A percentile compares a stretch with the other conserved stretches of the same genome.
These are phyloP conservation scores for Crocuta crocuta DNA, from an alignment of 2,113 vertebrate species.

Conservation along the genomic window DNA sequence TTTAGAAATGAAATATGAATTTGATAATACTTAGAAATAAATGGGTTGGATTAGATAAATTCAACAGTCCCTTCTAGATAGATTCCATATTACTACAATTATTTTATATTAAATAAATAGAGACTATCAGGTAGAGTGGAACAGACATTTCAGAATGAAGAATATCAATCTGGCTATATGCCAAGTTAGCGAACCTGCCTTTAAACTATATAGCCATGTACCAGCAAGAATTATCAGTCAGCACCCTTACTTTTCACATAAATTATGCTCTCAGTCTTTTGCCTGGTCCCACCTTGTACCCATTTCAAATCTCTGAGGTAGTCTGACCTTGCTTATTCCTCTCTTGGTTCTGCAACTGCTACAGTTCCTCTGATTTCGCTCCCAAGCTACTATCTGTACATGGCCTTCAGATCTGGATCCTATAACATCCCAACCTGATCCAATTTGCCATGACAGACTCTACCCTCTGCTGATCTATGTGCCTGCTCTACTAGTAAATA, in stretches of 20 bases:
- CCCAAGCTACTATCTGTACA: not conserved
- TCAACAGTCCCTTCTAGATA: not conserved
- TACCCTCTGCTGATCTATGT: not conserved
- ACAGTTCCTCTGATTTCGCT: not conserved
- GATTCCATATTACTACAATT: conserved; percentile 8
- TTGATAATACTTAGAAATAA: conserved; percentile 40
- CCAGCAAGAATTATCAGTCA: not conserved
- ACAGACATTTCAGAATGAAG: not conserved
- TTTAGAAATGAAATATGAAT: conserved; percentile 41
- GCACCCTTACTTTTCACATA: not conserved
- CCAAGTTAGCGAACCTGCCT: not conserved
- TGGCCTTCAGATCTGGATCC: not conserved
- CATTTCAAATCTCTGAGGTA: not conserved
- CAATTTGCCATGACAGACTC: not conserved
- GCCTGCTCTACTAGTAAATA: not conserved
- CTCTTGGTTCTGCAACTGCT: not conserved
- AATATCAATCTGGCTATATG: not conserved
- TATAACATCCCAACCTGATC: not conserved
- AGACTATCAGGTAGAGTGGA: not conserved
- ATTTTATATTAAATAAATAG: conserved; percentile 55
- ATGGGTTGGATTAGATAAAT: not conserved
- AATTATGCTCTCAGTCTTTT: not conserved
- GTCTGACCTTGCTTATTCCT: not conserved
- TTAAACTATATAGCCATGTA: not conserved
- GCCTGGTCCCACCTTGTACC: not conserved